Conservation (phyloP, 2,113 vertebrate genomes). For the Heterotilapia buettikoferi region DNA sequence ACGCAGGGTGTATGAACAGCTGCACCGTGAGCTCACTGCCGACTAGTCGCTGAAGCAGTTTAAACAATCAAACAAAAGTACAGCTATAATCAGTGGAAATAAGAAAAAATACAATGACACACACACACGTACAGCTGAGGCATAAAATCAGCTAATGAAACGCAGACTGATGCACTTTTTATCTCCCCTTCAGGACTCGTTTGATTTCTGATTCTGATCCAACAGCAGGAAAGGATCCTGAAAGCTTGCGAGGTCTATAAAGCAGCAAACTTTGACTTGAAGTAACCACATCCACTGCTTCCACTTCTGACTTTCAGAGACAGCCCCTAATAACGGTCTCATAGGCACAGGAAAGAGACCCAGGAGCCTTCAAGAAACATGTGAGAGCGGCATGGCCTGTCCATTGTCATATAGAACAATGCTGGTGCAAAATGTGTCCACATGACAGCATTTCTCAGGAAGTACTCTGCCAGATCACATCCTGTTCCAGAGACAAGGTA, state of each 20-base stretch:
- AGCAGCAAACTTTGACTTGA: background rate
- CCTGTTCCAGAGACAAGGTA: constrained; percentile 29
- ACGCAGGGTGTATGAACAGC: background rate
- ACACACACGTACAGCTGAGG: background rate
- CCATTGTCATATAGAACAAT: constrained; percentile 55
- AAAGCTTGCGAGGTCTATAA: background rate
- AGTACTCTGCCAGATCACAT: constrained; percentile 58
- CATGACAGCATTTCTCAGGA: constrained; percentile 42
- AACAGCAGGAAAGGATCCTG: background rate
- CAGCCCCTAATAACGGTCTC: background rate
- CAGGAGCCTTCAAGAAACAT: constrained; percentile 12
- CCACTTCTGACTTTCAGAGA: background rate
- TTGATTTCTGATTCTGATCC: background rate
- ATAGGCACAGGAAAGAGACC: constrained; percentile 3
- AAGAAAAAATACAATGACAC: background rate
- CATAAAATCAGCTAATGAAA: background rate
- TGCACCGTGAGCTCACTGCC: background rate
- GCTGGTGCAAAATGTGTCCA: constrained; percentile 3
- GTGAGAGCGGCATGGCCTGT: background rate
- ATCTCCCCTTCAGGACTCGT: background rate
- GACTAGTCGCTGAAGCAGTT: background rate
- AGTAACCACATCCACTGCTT: background rate
- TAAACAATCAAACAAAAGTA: background rate
- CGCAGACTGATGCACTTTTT: background rate
- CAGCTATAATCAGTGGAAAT: background rate